Base-by-base conservation (phyloP, 2,797 vertebrate genomes). In the Rhinichthys osculus region DNA sequence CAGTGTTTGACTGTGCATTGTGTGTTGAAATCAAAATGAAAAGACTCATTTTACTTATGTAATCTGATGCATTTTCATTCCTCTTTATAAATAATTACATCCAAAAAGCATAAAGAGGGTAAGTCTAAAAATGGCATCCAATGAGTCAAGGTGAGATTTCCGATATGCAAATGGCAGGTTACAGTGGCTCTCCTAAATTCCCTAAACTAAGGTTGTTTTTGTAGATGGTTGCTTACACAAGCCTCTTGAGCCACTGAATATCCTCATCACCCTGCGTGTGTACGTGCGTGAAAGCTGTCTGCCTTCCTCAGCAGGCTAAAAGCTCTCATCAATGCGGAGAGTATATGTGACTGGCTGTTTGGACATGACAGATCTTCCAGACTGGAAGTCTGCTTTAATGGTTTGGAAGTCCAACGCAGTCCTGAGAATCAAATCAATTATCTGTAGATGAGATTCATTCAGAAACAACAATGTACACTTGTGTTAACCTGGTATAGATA, bases 251-350 rank as follows among this genome's bases (percentile, higher is more conserved):
- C 59, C 21, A 54, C 19, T 72, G 71, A 81, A 87, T 57, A 82
- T 74, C 87, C 38, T 70, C 82, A 13, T 57, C 70, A 91, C 82
- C 87, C 88, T 88, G 76, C 67, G 57, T 38, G 69, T 64, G 35
- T 88, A 76, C 85, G 62, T 72, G 85, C 52, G 85, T 78, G 84
- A 85, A 89, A 90, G 87, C 44, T 35, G 42, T 81, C 85, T 89
- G 40, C 62, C 87, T 88, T 89, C 89, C 88, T 84, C 70, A 38
- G 89, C 87, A 81, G 73, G 77, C 83, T 88, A 88, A 90, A 91
- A 87, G 90, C 87, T 87, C 89, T 87, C 14, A 83, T 91, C 89
- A 91, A 91, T 83, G 40, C 89, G 88, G 85, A 62, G 87, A 71
- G 38, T 85, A 85, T 89, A 81, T 93, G 89, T 88, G 90, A 90